Base-by-base conservation (phyloP, 2,888 invertebrate species). In the Diplolepis rosae region DNA sequence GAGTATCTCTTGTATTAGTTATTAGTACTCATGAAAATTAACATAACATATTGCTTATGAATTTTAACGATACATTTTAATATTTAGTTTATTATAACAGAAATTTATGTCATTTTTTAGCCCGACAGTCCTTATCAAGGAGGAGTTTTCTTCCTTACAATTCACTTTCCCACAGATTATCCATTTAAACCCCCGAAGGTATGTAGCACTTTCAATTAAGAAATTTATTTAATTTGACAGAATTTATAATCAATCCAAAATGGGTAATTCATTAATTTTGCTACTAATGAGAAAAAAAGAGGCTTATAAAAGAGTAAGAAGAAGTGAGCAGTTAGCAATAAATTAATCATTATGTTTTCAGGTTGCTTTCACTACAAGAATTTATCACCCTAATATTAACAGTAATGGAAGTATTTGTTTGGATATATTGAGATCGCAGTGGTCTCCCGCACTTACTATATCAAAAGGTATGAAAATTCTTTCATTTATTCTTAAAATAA, bases 361-460 rank as follows among this genome's bases (percentile, higher is more conserved):
- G 92, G 93, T 99, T 92, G 98, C 98, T 91, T 99, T 99, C 93
- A 99, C 98, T 91, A 99, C 99, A 90, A 96, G 98, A 93, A 99
- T 99, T 92, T 99, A 99, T 93, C 99, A 99, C 92, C 99, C 99
- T 89, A 99, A 99, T 93, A 99, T 99, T 92, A 99, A 99, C 95
- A 98, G 98, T 94, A 99, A 99, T 93, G 99, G 99, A 92, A 98
- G 98, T 92, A 99, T 99, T 93, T 99, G 99, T 92, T 95, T 99
- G 92, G 99, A 99, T 92, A 99, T 99, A 92, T 93, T 99, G 91
- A 95, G 98, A 91, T 95, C 98, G 92, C 99, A 99, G 92, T 99
- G 99, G 99, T 99, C 99, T 86, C 99, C 99, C 89, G 99, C 99
- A 90, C 94, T 99, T 90, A 99, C 99, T 91, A 99, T 99, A 93